A percentile compares a stretch with the other conserved stretches of the same genome.
Evolutionary conservation across 2,113 vertebrate species (phyloP).

Genomic region (Nerophis ophidion): DNA sequence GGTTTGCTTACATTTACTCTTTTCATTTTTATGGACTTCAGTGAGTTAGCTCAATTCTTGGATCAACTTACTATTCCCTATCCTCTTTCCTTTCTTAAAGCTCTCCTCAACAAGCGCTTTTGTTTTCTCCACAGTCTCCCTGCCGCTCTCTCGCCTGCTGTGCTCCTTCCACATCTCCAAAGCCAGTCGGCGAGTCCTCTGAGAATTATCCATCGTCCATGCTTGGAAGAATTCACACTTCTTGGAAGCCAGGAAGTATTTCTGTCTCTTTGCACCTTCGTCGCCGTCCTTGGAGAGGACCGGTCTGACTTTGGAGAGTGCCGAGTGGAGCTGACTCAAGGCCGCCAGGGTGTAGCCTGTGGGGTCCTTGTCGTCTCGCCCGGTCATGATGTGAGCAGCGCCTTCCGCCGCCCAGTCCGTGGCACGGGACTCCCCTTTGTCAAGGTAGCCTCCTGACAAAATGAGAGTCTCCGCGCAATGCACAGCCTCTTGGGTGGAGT

Average conservation of each 20-base stretch:
- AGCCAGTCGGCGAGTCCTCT: slow-evolving; percentile 52
- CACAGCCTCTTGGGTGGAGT: slow-evolving; percentile 70
- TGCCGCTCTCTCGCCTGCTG: slow-evolving; percentile 42
- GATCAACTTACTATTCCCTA: slow-evolving; percentile 61
- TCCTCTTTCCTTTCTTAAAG: slow-evolving; percentile 66
- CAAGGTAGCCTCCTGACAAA: slow-evolving; percentile 43
- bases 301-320: slow-evolving; percentile 58
- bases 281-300: slow-evolving; percentile 45
- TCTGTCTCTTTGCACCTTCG: slow-evolving; percentile 41
- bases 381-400: slow-evolving; percentile 73
- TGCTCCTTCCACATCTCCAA: slow-evolving; percentile 67
- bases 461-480: slow-evolving; percentile 62
- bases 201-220: slow-evolving; percentile 74
- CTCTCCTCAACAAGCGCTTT: slow-evolving; percentile 63
- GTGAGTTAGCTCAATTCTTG: slow-evolving; percentile 68
- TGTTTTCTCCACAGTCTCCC: slow-evolving; percentile 60
- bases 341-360: slow-evolving; percentile 73
- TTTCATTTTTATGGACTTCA: slow-evolving; percentile 2
- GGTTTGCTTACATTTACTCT: neutral
- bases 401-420: slow-evolving; percentile 64
- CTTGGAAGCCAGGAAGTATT: slow-evolving; percentile 72
- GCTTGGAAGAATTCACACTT: slow-evolving; percentile 82
- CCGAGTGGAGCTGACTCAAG: slow-evolving; percentile 67
- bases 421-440: slow-evolving; percentile 64
- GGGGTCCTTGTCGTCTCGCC: slow-evolving; percentile 40